Conservation (phyloP, 2,113 vertebrate genomes). For the Oreochromis aureus region DNA sequence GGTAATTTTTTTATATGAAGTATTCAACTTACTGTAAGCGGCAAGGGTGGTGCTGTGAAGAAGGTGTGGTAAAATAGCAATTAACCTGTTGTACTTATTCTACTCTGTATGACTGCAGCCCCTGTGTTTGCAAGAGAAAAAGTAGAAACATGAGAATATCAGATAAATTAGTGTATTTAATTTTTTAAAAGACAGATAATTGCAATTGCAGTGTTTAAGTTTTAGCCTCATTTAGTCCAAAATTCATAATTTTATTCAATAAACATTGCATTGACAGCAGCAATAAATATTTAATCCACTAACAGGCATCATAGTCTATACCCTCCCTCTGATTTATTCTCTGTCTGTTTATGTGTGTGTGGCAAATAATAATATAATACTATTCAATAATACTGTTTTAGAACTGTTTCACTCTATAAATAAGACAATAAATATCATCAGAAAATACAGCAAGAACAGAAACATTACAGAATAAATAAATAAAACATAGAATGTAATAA, state of each 20-base stretch:
- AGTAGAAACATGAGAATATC: neutral
- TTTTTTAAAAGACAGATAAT: fast-evolving
- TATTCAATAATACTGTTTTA: neutral
- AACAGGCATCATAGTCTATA: neutral
- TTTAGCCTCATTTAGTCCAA: neutral
- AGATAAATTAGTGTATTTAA: neutral
- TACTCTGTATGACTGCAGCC: neutral
- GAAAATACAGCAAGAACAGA: neutral
- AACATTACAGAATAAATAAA: neutral
- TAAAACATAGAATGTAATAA: neutral
- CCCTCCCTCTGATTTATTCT: neutral
- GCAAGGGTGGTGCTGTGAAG: neutral
- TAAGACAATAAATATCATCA: neutral
- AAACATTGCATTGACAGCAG: neutral
- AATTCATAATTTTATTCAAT: neutral
- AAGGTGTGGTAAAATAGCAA: neutral
- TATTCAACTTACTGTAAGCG: neutral
- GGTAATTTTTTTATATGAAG: neutral
- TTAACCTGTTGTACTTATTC: neutral
- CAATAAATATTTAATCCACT: neutral
- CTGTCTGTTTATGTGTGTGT: fast-evolving
- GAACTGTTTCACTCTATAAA: neutral
- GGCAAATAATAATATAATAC: neutral
- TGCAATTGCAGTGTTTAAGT: fast-evolving
- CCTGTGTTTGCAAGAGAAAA: neutral